A percentile compares a stretch with the other conserved stretches of the same genome.
Evolutionary conservation across 2,113 vertebrate genomes (phyloP).

Genomic region (Neopipo cinnamomea): DNA sequence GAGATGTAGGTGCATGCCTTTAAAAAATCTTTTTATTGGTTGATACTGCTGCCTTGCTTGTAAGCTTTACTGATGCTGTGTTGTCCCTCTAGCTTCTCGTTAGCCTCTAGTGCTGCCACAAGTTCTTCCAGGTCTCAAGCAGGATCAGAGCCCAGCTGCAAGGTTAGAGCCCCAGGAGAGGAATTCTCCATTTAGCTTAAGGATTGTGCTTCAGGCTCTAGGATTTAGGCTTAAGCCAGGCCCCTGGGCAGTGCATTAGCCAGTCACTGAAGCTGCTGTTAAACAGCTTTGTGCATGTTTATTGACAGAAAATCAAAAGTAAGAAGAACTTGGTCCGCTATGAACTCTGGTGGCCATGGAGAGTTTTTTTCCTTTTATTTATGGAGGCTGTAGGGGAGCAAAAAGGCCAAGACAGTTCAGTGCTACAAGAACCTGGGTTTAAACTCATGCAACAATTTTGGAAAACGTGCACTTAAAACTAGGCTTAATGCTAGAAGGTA

Average conservation of each 20-base stretch:
- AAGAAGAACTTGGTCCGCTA: not conserved
- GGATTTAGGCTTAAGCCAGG: not conserved
- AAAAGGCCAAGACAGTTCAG: not conserved
- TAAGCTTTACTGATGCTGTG: not conserved
- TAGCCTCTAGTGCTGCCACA: not conserved
- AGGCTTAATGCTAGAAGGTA: not conserved
- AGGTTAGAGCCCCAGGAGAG: not conserved
- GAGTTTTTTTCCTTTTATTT: not conserved
- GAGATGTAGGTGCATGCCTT: not conserved
- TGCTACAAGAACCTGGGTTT: not conserved
- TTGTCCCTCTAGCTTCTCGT: not conserved
- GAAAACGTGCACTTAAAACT: not conserved
- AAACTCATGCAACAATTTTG: not conserved
- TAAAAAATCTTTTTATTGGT: not conserved
- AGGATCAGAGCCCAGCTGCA: not conserved
- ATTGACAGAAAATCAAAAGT: not conserved
- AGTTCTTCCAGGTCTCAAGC: not conserved
- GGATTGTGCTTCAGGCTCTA: not conserved
- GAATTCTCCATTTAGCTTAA: not conserved
- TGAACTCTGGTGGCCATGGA: not conserved
- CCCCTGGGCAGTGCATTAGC: not conserved
- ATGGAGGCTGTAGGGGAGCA: not conserved
- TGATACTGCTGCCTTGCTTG: not conserved
- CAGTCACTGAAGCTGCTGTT: not conserved
- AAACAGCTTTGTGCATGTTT: not conserved